Conservation (phyloP, 2,888 invertebrate species). For the Nomada lathburiana region DNA sequence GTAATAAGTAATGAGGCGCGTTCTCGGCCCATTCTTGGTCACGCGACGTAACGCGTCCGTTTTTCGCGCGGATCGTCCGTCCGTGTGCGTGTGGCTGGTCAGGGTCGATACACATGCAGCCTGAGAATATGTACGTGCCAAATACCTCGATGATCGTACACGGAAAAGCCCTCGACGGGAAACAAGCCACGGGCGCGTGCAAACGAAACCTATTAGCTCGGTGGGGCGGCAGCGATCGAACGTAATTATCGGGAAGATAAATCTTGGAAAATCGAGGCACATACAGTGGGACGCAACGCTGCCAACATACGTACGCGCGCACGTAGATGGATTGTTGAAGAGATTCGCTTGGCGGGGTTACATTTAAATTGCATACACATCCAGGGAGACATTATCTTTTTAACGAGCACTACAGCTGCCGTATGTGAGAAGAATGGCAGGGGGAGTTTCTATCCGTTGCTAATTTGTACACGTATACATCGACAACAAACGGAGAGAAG, state of each 20-base stretch:
- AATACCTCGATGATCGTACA: constrained; percentile 10
- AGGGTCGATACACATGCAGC: constrained; percentile 47
- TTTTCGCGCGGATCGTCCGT: constrained; percentile 36
- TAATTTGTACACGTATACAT: constrained; percentile 47
- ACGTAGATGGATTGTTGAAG: not conserved
- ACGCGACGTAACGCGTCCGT: constrained; percentile 42
- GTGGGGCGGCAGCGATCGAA: constrained; percentile 8
- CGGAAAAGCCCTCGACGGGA: constrained; percentile 9
- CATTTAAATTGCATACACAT: constrained; percentile 9
- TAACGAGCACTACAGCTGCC: constrained; percentile 23
- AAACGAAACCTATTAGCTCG: constrained; percentile 18
- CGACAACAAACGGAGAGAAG: constrained; percentile 26
- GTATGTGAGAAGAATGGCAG: not conserved
- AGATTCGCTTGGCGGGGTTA: not conserved
- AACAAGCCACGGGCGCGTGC: not conserved
- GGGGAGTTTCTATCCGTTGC: constrained; percentile 17
- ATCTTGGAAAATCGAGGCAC: not conserved
- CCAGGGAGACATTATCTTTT: constrained; percentile 1
- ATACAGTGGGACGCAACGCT: not conserved
- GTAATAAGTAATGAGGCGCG: constrained; percentile 43
- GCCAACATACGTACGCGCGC: not conserved
- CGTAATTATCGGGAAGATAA: constrained; percentile 6
- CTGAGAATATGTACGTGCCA: constrained; percentile 15
- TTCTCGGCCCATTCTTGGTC: constrained; percentile 24
- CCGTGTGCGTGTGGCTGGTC: constrained; percentile 34